These are phyloP conservation scores for Paramisgurnus dabryanus DNA, from an alignment of 2,113 vertebrate genomes.

Conservation along the genomic window DNA sequence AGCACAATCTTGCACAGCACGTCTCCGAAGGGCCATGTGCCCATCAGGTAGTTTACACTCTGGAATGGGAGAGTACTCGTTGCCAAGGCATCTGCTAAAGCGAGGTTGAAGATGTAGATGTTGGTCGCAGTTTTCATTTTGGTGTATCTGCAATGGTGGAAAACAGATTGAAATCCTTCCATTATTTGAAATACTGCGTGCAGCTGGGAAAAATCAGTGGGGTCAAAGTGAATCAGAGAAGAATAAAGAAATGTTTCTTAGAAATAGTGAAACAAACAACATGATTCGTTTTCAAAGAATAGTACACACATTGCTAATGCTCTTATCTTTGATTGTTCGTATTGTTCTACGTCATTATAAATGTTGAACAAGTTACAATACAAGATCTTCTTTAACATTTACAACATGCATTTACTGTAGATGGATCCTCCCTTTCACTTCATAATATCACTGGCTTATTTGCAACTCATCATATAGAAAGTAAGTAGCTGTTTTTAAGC, in stretches of 20 bases:
- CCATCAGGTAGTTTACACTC: constrained; percentile 97
- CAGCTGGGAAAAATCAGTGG: background rate
- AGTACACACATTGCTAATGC: too few species aligned
- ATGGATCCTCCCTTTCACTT: too few species aligned
- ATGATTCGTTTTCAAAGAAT: background rate
- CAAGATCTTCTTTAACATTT: too few species aligned
- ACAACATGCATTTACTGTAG: too few species aligned
- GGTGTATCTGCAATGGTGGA: constrained; percentile 82
- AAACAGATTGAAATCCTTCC: constrained; percentile 5
- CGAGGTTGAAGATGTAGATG: constrained; percentile 99
- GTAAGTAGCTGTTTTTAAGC: too few species aligned
- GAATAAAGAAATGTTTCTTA: background rate
- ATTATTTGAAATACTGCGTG: background rate
- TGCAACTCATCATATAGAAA: too few species aligned
- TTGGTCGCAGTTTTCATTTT: constrained; percentile 99
- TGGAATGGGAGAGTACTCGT: constrained; percentile 98
- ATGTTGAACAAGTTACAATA: too few species aligned
- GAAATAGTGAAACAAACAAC: background rate
- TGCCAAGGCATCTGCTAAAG: constrained; percentile 91
- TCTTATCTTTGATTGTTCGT: too few species aligned
- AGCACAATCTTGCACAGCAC: constrained; percentile 93
- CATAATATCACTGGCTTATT: too few species aligned
- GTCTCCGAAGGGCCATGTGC: constrained; percentile 95
- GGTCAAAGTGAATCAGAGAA: too few species aligned
- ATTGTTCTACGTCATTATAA: too few species aligned